These are phyloP conservation scores for Platichthys stellatus DNA, from an alignment of 2,113 vertebrate species.

Conservation along the genomic window DNA sequence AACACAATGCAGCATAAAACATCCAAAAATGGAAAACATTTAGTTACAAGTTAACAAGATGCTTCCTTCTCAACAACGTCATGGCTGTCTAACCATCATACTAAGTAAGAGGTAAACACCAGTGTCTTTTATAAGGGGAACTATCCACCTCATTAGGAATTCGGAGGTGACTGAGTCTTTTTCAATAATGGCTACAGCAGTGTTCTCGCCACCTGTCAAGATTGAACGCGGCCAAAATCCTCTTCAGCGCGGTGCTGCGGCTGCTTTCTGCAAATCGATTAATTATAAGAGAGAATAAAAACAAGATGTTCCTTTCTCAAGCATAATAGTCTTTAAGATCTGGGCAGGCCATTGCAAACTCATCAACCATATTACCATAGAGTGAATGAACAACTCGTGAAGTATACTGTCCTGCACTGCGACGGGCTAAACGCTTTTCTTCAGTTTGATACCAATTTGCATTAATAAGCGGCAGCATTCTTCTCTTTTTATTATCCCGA, in stretches of 20 bases:
- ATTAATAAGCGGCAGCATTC: slow-evolving; percentile 71
- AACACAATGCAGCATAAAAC: slow-evolving; percentile 22
- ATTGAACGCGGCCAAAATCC: slow-evolving; percentile 50
- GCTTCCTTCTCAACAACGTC: neutral
- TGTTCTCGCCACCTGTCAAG: slow-evolving; percentile 58
- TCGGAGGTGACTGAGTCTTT: slow-evolving; percentile 35
- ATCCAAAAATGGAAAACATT: slow-evolving; percentile 43
- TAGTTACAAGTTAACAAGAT: slow-evolving; percentile 2
- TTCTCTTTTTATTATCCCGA: slow-evolving; percentile 64
- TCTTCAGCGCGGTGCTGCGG: slow-evolving; percentile 37
- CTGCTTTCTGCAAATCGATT: slow-evolving; percentile 62
- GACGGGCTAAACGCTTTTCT: slow-evolving; percentile 54
- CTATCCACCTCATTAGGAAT: slow-evolving; percentile 34
- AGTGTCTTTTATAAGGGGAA: slow-evolving; percentile 10
- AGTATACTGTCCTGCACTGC: slow-evolving; percentile 47
- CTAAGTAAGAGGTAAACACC: slow-evolving; percentile 10
- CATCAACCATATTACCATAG: slow-evolving; percentile 57
- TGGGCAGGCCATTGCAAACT: slow-evolving; percentile 50
- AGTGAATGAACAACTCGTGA: slow-evolving; percentile 52
- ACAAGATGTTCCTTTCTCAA: slow-evolving; percentile 66
- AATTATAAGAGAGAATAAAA: slow-evolving; percentile 71
- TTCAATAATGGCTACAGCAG: slow-evolving; percentile 38
- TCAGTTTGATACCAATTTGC: slow-evolving; percentile 71
- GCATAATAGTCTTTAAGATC: slow-evolving; percentile 56
- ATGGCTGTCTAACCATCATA: slow-evolving; percentile 18